These are phyloP conservation scores for Dione juno DNA, from an alignment of 2,888 invertebrate species.

Conservation along the genomic window DNA sequence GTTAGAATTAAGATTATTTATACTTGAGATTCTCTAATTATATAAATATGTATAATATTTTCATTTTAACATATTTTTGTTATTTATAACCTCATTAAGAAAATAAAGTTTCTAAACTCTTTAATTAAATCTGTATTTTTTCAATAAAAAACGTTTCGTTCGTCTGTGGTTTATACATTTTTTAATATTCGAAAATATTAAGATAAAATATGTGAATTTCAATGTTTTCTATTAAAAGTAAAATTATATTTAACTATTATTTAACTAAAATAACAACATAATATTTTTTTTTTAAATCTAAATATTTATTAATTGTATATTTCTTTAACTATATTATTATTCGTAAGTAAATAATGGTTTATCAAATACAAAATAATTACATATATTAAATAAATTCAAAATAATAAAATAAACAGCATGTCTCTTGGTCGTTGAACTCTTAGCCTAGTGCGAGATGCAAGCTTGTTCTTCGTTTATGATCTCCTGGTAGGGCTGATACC, in stretches of 20 bases:
- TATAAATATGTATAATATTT: not conserved
- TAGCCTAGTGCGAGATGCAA: slow-evolving; percentile 60
- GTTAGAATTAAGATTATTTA: not conserved
- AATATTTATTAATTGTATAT: no score
- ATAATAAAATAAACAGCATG: slow-evolving; percentile 38
- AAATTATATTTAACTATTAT: not conserved
- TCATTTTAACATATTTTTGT: not conserved
- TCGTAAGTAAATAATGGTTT: no score
- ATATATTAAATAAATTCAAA: slow-evolving; percentile 32
- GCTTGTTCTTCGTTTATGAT: slow-evolving; percentile 49
- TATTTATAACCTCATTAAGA: not conserved
- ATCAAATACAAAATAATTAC: slow-evolving; percentile 1
- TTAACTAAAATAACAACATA: not conserved
- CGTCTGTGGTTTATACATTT: not conserved
- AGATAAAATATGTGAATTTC: not conserved
- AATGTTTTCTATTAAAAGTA: not conserved
- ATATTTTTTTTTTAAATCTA: no score
- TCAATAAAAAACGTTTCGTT: no score
- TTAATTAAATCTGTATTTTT: not conserved
- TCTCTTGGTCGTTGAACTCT: slow-evolving; percentile 61
- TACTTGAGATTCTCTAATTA: no score
- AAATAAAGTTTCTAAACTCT: not conserved
- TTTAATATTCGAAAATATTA: slow-evolving; percentile 1
- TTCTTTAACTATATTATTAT: no score
- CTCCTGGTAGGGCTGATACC: slow-evolving; percentile 50